A percentile compares a stretch with the other conserved stretches of the same genome.
Conservation (phyloP, 1,140 invertebrate species). For the Drosophila nasuta region DNA sequence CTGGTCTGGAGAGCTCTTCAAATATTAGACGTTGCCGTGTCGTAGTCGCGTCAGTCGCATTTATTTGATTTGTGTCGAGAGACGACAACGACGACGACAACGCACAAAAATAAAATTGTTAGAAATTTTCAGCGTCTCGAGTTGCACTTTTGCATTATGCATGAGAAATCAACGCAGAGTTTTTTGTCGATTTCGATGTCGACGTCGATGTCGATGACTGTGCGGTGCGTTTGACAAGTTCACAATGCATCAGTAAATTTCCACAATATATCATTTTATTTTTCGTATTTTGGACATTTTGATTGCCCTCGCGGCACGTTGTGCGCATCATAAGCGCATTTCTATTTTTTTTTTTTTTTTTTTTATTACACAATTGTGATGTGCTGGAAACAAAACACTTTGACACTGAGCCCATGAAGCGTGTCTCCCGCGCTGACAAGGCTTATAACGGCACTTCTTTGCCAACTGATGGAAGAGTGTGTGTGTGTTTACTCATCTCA, state of each 20-base stretch:
- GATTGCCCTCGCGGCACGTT: conserved; percentile 38
- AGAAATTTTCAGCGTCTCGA: conserved; percentile 69
- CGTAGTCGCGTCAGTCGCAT: conserved; percentile 26
- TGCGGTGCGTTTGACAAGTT: conserved; percentile 41
- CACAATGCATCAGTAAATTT: conserved; percentile 66
- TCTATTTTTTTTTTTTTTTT: conserved; percentile 17
- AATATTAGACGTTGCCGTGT: background rate
- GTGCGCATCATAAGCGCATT: conserved; percentile 60
- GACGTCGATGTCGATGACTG: conserved; percentile 28
- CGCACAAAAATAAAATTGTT: conserved; percentile 41
- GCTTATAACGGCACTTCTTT: conserved; percentile 36
- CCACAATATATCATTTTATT: conserved; percentile 72
- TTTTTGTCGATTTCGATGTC: conserved; percentile 5
- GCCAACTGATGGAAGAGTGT: background rate
- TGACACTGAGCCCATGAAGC: conserved; percentile 38
- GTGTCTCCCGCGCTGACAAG: background rate
- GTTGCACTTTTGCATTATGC: conserved; percentile 72
- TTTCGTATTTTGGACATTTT: conserved; percentile 47
- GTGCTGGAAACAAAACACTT: conserved; percentile 61
- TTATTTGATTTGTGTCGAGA: conserved; percentile 39
- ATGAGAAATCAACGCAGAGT: conserved; percentile 44
- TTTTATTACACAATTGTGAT: conserved; percentile 68
- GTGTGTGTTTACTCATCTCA: conserved; percentile 1
- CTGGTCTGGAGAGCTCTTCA: conserved; percentile 2
- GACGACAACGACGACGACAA: conserved; percentile 18